Percentiles rank a stretch among this genome's conserved stretches.
Evolutionary conservation across 2,113 vertebrate genomes (phyloP).

Genomic region (Hirundichthys speculiger): DNA sequence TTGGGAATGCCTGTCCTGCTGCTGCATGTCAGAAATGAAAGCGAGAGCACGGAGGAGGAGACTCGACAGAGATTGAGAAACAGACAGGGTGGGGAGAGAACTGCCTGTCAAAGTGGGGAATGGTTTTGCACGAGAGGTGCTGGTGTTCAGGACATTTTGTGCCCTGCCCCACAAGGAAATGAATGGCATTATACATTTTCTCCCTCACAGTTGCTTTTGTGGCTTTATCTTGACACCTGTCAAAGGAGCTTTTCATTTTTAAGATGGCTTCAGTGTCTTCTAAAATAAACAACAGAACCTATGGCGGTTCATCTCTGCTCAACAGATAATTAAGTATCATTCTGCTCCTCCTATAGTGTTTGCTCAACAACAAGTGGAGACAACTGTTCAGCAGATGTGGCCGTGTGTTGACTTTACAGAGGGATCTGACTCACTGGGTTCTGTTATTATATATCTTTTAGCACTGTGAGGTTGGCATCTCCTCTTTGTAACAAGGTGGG

Average conservation of each 20-base stretch:
- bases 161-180: conserved; percentile 28
- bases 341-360: conserved; percentile 1
- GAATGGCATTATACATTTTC: conserved; percentile 5
- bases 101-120: conserved; percentile 13
- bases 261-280: conserved; percentile 5
- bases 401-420: not conserved
- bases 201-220: conserved; percentile 8
- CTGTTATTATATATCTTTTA: not conserved
- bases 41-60: not conserved
- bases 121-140: conserved; percentile 39
- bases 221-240: conserved; percentile 16
- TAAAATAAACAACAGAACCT: not conserved
- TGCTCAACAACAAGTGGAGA: not conserved
- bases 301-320: conserved; percentile 9
- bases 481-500: conserved; percentile 12
- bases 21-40: conserved; percentile 49
- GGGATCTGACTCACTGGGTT: not conserved
- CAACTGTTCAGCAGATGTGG: conserved; percentile 29
- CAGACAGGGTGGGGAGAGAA: conserved; percentile 46
- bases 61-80: conserved; percentile 20
- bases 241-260: not conserved
- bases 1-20: conserved; percentile 66
- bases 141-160: conserved; percentile 42
- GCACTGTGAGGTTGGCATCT: conserved; percentile 1
- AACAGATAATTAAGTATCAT: conserved; percentile 10